Conservation (phyloP, 2,113 vertebrate species). For the Polypterus senegalus region DNA sequence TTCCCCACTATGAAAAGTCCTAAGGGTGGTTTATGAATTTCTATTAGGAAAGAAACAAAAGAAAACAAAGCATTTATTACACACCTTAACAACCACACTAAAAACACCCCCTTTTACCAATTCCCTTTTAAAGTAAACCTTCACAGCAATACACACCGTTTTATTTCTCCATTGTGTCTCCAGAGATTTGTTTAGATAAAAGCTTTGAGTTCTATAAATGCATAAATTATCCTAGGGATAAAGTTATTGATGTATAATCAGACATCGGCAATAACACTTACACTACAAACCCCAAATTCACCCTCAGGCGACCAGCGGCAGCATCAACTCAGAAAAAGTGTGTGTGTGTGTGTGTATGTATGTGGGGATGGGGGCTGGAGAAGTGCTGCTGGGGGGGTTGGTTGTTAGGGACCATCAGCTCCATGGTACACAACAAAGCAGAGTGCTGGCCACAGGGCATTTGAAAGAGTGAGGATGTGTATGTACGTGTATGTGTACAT, state of each 20-base stretch:
- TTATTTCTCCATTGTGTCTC: slow-evolving; percentile 28
- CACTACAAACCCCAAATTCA: slow-evolving; percentile 26
- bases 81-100: slow-evolving; percentile 19
- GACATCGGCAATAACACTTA: slow-evolving; percentile 34
- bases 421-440: no score
- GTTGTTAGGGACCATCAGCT: no score
- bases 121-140: slow-evolving; percentile 13
- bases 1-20: no score
- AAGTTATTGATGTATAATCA: slow-evolving; percentile 52
- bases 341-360: no score
- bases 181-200: slow-evolving; percentile 36
- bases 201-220: slow-evolving; percentile 46
- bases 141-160: slow-evolving; percentile 23
- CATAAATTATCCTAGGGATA: slow-evolving; percentile 49
- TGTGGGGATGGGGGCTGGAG: no score
- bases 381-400: no score
- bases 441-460: background rate
- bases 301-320: slow-evolving; percentile 33
- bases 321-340: slow-evolving; percentile 18
- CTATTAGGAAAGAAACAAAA: no score
- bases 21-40: no score
- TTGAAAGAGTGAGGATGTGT: slow-evolving; percentile 4
- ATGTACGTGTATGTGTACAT: slow-evolving; percentile 5
- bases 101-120: slow-evolving; percentile 22
- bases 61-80: background rate